phyloP scores from a whole-genome alignment of 2,113 vertebrate genomes.

The Campylomormyrus tamandua region DNA sequence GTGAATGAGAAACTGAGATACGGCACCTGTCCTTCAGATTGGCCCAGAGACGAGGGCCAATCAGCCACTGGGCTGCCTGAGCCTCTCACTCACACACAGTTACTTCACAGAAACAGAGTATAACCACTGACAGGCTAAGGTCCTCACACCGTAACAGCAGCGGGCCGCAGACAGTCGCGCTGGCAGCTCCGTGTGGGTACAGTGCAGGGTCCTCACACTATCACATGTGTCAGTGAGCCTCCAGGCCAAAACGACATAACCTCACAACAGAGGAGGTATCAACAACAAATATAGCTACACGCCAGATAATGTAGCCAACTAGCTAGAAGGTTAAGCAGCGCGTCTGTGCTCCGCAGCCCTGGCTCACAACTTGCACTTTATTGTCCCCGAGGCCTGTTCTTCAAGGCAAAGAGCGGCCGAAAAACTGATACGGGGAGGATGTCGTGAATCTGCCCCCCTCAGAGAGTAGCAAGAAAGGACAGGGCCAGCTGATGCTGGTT shows the following conservation, averaged over 20 bases:
- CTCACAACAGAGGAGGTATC: background rate
- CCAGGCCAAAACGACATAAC: slow-evolving; percentile 11
- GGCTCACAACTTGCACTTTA: background rate
- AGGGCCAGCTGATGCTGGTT: background rate
- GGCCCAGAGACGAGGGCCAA: slow-evolving; percentile 37
- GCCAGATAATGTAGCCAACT: slow-evolving; percentile 13
- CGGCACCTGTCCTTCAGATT: slow-evolving; percentile 37
- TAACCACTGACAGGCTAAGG: background rate
- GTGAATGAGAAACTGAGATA: slow-evolving; percentile 58
- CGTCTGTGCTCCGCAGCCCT: background rate
- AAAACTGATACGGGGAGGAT: background rate
- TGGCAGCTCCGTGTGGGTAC: background rate
- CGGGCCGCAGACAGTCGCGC: background rate
- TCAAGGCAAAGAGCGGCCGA: background rate
- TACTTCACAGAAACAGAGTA: background rate
- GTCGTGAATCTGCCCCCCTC: background rate
- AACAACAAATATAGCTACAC: background rate
- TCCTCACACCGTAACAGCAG: background rate
- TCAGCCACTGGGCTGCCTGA: slow-evolving; percentile 53
- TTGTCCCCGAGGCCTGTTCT: background rate
- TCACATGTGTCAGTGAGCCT: background rate
- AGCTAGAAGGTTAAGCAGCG: background rate
- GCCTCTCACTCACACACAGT: slow-evolving; percentile 37
- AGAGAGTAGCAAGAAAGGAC: background rate
- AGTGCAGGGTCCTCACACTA: background rate